Evolutionary conservation across 2,113 vertebrate genomes (phyloP).

Genomic region (Colius striatus): DNA sequence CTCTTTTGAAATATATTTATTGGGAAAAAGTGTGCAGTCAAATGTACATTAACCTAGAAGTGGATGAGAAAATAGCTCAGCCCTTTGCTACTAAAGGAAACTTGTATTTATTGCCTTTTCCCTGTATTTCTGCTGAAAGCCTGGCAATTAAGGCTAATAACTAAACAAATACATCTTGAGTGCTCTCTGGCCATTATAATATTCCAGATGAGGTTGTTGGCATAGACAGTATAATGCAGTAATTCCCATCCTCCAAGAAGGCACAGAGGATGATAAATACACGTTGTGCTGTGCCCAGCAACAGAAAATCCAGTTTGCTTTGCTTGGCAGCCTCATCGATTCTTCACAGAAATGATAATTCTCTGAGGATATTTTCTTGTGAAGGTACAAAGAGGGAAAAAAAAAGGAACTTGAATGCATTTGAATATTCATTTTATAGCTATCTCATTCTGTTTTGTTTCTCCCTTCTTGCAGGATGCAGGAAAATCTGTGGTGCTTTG

Average conservation of each 20-base stretch:
- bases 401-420: not conserved
- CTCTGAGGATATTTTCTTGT: slow-evolving; percentile 17
- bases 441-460: not conserved
- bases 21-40: not conserved
- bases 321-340: not conserved
- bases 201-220: not conserved
- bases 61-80: not conserved
- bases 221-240: not conserved
- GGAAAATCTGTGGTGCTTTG: not conserved
- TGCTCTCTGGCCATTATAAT: not conserved
- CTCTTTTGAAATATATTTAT: not conserved
- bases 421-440: slow-evolving; percentile 19
- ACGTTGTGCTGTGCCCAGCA: not conserved
- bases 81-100: not conserved
- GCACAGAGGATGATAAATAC: not conserved
- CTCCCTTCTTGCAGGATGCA: fast-evolving
- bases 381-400: not conserved
- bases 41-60: not conserved
- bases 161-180: not conserved
- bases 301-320: slow-evolving; percentile 7
- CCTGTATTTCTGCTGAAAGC: not conserved
- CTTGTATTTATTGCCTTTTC: not conserved
- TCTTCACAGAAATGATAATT: not conserved
- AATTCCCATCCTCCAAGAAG: not conserved
- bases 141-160: not conserved